A percentile compares a stretch with the other conserved stretches of the same genome.
Conservation (phyloP, 1,140 invertebrate genomes). For the Danaus plexippus region DNA sequence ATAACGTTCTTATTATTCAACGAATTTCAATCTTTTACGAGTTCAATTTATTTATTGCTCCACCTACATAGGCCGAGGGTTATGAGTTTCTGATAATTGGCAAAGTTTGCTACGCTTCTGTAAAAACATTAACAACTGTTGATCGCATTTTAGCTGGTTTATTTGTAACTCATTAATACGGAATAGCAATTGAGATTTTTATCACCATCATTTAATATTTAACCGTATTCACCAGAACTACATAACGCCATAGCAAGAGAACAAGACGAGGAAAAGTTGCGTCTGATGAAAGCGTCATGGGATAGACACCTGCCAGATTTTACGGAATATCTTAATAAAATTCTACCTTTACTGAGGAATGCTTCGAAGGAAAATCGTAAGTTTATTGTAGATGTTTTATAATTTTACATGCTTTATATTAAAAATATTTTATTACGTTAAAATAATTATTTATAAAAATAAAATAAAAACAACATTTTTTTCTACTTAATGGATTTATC, state of each 20-base stretch:
- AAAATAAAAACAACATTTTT: not conserved
- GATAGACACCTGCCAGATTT: constrained; percentile 57
- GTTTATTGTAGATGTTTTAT: constrained; percentile 16
- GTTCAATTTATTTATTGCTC: not conserved
- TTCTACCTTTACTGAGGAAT: constrained; percentile 70
- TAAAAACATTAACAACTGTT: no score
- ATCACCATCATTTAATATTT: no score
- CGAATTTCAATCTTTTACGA: not conserved
- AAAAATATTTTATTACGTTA: not conserved
- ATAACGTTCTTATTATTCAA: no score
- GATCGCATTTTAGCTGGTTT: no score
- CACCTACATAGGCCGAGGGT: no score
- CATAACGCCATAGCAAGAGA: constrained; percentile 52
- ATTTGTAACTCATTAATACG: no score
- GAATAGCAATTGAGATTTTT: no score
- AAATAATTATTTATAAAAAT: no score
- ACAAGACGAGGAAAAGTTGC: constrained; percentile 46
- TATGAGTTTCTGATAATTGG: no score
- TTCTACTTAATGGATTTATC: not conserved
- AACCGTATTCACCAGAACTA: constrained; percentile 37
- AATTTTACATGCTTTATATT: not conserved
- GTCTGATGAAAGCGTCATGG: constrained; percentile 59
- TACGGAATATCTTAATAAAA: constrained; percentile 60
- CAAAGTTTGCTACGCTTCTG: no score
- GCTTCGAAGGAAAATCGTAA: constrained; percentile 74